Conservation (phyloP, 2,113 vertebrate genomes). For the Dipodomys ordii region DNA sequence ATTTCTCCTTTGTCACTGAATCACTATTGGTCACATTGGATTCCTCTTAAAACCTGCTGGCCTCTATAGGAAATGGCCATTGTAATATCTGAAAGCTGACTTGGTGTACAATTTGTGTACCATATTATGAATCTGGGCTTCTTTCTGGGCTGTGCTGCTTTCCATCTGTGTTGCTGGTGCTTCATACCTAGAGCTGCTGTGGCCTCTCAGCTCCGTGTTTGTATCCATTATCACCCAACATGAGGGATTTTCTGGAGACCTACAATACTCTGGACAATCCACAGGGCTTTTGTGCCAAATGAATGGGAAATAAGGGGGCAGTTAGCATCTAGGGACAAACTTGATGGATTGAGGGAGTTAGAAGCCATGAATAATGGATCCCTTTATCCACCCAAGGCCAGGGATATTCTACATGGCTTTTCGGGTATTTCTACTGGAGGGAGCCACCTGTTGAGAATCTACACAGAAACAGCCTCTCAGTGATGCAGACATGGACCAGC, state of each 20-base stretch:
- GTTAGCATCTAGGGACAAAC: not conserved
- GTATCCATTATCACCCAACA: not conserved
- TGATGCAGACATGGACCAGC: not conserved
- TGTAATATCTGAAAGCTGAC: too few relatives aligned
- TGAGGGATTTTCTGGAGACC: not conserved
- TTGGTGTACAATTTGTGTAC: too few relatives aligned
- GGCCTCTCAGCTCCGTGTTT: not conserved
- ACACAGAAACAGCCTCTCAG: not conserved
- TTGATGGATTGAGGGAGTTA: not conserved
- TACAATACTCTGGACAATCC: not conserved
- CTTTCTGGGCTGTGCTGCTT: not conserved
- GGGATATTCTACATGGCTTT: not conserved
- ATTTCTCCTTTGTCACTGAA: too few relatives aligned
- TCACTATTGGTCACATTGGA: too few relatives aligned
- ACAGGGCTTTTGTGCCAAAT: not conserved
- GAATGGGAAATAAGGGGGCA: too few relatives aligned
- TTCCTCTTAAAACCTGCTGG: too few relatives aligned
- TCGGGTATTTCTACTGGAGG: not conserved
- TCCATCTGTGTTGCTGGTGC: too few relatives aligned
- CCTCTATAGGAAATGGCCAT: too few relatives aligned
- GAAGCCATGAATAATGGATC: not conserved
- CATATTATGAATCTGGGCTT: not conserved
- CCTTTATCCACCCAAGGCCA: not conserved
- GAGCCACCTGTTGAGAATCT: not conserved
- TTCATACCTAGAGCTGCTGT: not conserved